Conservation (phyloP, 2,113 vertebrate genomes). For the Halichoerus grypus region DNA sequence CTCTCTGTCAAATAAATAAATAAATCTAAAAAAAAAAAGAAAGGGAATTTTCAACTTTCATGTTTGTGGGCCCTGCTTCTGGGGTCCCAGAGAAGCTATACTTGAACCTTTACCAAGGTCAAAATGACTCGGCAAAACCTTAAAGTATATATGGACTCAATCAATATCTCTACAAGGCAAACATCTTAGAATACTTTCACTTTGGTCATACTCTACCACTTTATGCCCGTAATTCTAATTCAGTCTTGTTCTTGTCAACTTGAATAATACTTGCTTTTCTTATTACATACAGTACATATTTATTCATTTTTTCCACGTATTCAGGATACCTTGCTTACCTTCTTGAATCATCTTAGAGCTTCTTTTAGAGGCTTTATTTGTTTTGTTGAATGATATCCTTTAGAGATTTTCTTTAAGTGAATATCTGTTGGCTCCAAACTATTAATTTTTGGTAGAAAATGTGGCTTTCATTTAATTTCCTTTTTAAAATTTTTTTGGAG, state of each 20-base stretch:
- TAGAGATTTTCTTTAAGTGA: not conserved
- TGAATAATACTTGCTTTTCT: not conserved
- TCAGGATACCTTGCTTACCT: not conserved
- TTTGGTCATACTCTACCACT: not conserved
- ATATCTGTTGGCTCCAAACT: not conserved
- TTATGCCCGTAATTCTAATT: not conserved
- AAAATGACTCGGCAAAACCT: not conserved
- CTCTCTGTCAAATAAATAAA: too few relatives aligned
- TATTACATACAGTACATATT: not conserved
- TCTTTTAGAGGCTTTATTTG: not conserved
- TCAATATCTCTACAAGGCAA: not conserved
- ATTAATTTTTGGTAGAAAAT: not conserved
- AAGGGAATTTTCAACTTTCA: not conserved
- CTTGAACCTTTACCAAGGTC: not conserved
- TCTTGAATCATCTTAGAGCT: not conserved
- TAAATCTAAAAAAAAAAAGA: not conserved
- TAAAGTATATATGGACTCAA: not conserved
- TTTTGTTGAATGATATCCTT: not conserved
- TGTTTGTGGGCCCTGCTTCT: not conserved
- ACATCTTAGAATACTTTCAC: not conserved
- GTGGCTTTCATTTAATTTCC: not conserved
- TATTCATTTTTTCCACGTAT: not conserved
- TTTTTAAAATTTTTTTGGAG: too few relatives aligned
- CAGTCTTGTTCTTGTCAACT: not conserved
- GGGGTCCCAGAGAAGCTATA: not conserved